Percentiles rank a stretch among this genome's conserved stretches.
These are phyloP conservation scores for Neocloeon triangulifer DNA, from an alignment of 1,140 invertebrate genomes.

Conservation along the genomic window DNA sequence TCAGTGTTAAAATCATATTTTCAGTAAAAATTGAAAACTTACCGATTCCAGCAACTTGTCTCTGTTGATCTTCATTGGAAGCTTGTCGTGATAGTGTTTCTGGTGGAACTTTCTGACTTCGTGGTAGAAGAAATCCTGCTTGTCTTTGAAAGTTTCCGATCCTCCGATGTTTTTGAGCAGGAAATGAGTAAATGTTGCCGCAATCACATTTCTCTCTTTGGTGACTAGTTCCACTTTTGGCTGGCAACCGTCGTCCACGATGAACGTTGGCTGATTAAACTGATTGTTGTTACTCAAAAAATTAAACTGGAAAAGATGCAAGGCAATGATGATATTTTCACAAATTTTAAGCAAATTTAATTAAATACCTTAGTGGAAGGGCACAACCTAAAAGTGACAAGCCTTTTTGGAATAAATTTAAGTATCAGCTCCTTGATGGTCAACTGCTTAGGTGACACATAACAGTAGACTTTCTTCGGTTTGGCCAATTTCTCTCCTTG, in stretches of 20 bases:
- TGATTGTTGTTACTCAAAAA: conserved; percentile 23
- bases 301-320: conserved; percentile 35
- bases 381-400: conserved; percentile 80
- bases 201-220: conserved; percentile 69
- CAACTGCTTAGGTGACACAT: conserved; percentile 67
- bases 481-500: conserved; percentile 42
- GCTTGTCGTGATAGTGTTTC: conserved; percentile 62
- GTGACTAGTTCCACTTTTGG: conserved; percentile 59
- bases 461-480: conserved; percentile 69
- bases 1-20: background rate
- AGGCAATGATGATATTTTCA: conserved; percentile 7
- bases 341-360: conserved; percentile 7
- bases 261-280: conserved; percentile 31
- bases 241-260: conserved; percentile 78
- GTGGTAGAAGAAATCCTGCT: conserved; percentile 86
- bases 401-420: conserved; percentile 74
- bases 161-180: conserved; percentile 88
- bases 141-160: conserved; percentile 87
- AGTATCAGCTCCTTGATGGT: conserved; percentile 81
- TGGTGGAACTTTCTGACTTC: conserved; percentile 70
- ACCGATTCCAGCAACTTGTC: conserved; percentile 58
- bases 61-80: conserved; percentile 57
- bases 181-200: conserved; percentile 79
- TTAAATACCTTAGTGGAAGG: conserved; percentile 60
- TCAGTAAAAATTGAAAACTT: conserved; percentile 12